Conservation (phyloP, 2,113 vertebrate genomes). For the Triplophysa tibetana region DNA sequence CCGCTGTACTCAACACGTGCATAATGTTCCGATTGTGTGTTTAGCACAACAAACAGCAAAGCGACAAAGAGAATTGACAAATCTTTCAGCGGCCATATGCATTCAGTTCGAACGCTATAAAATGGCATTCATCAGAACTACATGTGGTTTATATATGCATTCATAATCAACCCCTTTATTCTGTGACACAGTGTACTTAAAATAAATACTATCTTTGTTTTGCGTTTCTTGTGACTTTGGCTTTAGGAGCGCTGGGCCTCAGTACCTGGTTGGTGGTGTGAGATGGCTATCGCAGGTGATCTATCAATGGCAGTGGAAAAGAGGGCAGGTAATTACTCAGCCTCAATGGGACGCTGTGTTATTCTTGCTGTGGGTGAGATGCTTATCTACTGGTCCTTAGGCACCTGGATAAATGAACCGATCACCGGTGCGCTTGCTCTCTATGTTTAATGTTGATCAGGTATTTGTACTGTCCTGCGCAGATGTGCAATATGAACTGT, state of each 20-base stretch:
- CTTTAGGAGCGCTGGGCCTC: not conserved
- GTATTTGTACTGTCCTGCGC: slow-evolving; percentile 59
- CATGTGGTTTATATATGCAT: not conserved
- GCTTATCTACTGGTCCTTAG: slow-evolving; percentile 73
- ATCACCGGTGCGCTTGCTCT: slow-evolving; percentile 58
- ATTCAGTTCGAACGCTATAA: not conserved
- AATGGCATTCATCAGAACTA: not conserved
- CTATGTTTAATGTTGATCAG: not conserved
- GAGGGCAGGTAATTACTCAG: slow-evolving; percentile 73
- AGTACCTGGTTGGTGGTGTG: slow-evolving; percentile 54
- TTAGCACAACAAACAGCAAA: slow-evolving; percentile 32
- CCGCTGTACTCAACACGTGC: slow-evolving; percentile 24
- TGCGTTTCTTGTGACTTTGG: not conserved
- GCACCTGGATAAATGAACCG: slow-evolving; percentile 74
- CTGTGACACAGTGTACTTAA: not conserved
- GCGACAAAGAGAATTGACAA: slow-evolving; percentile 5
- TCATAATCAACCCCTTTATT: slow-evolving; percentile 37
- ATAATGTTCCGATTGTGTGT: slow-evolving; percentile 27
- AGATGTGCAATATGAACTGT: not conserved
- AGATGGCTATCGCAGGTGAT: slow-evolving; percentile 76
- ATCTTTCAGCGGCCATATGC: slow-evolving; percentile 16
- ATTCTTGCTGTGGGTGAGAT: slow-evolving; percentile 78
- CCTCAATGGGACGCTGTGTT: slow-evolving; percentile 77
- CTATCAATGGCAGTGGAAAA: slow-evolving; percentile 70
- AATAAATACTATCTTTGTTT: slow-evolving; percentile 32